phyloP scores from a whole-genome alignment of 30 jellyfish, hydroid and myxozoan genomes.

The Catostylus mosaicus region DNA sequence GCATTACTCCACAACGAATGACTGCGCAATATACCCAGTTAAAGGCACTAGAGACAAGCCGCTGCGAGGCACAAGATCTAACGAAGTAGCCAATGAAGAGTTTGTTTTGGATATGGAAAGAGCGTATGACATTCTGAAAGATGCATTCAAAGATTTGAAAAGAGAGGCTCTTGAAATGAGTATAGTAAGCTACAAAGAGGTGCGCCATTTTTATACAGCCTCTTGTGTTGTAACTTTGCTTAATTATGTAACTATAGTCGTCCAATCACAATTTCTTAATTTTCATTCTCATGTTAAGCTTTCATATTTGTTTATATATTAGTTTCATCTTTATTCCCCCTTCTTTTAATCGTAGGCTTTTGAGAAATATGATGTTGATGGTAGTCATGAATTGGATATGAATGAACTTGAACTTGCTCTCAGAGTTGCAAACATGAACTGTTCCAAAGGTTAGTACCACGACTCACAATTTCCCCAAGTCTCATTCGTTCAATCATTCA shows the following conservation, averaged over 20 bases:
- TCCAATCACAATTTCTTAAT: too few species aligned
- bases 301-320: too few species aligned
- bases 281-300: too few species aligned
- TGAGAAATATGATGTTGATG: constrained; percentile 51
- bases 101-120: constrained; percentile 38
- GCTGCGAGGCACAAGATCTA: constrained; percentile 12
- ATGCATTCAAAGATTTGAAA: constrained; percentile 38
- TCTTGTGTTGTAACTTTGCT: too few species aligned
- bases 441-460: constrained; percentile 21
- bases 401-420: constrained; percentile 54
- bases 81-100: not conserved
- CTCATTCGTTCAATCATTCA: not conserved
- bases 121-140: constrained; percentile 24
- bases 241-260: too few species aligned
- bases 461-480: not conserved
- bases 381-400: constrained; percentile 49
- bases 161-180: constrained; percentile 47
- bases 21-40: constrained; percentile 39
- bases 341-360: constrained; percentile 17
- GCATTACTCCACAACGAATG: constrained; percentile 46
- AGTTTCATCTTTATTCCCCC: not conserved
- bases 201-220: too few species aligned
- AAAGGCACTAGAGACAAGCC: constrained; percentile 34
- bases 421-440: constrained; percentile 60
- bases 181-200: constrained; percentile 27